Base-by-base conservation (phyloP, 1,140 invertebrate genomes). In the Scylla paramamosain region DNA sequence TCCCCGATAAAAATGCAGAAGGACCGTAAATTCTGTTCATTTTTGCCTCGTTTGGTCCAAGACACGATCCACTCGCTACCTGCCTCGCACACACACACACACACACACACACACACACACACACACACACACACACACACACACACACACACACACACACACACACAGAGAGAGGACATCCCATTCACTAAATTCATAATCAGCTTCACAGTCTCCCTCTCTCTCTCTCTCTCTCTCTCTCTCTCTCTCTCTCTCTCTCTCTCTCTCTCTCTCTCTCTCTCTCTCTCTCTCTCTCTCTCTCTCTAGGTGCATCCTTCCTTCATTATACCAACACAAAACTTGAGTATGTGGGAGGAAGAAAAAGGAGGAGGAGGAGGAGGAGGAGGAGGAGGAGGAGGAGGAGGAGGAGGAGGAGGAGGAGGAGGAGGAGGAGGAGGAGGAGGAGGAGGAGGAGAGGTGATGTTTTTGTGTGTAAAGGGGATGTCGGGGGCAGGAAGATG, bases 241-340 rank as follows among this genome's bases (percentile, higher is more conserved):
- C 52, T 59, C 67, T 77, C 67, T 77, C 67, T 77, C 67, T 77
- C 67, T 77, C 67, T 77, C 67, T 77, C 67, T 67, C 59, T 67
- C 59, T 67, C 59, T 67, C 59, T 67, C 59, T 67, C 59, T 67
- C 59, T 67, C 59, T 67, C 59, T 67, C 59, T 67, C 59, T 67
- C 59, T 67, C 59, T 67, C 59, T 67, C 59, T 67, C 59, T 67
- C 59, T 67, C 59, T 67, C 20, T 67, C 59, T 67, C 59, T 67
- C 59, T 67, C 59, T 25, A 10, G 67, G 25, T n/a, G 25, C 67
- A 77, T 77, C 67, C 67, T 39, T 39, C 39, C 39, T 77, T 77
- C 67, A 77, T 77, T 77, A 77, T 77, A 20, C 25, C 1, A 77
- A 77, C 67, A 77, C 10, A 77, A 77, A n/a, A 77, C 67, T 77